Percentiles rank a stretch among this genome's conserved stretches.
These are phyloP conservation scores for Albula glossodonta DNA, from an alignment of 2,113 vertebrate genomes.

Conservation along the genomic window DNA sequence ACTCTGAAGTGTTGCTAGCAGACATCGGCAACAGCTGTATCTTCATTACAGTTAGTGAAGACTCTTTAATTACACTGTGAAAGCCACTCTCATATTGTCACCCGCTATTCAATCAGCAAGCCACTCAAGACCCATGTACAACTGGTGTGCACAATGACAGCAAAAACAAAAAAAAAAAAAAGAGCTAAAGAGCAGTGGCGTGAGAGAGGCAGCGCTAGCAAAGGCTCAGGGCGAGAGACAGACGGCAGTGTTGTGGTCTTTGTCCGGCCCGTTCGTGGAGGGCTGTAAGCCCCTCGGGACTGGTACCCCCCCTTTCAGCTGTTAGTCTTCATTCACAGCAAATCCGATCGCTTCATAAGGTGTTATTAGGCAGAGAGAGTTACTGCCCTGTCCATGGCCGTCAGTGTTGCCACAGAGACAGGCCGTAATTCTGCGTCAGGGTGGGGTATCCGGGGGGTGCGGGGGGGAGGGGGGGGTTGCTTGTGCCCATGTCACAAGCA, in stretches of 20 bases:
- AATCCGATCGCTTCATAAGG: conserved; percentile 26
- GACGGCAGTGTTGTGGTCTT: no score
- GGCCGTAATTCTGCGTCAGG: conserved; percentile 22
- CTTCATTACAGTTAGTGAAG: background rate
- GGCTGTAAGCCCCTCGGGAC: conserved; percentile 14
- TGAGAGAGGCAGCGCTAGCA: background rate
- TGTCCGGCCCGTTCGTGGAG: no score
- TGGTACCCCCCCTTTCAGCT: background rate
- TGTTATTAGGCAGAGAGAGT: conserved; percentile 30
- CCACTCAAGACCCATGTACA: background rate
- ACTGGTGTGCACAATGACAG: background rate
- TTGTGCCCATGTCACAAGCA: no score
- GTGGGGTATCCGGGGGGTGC: background rate
- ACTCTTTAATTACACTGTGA: background rate
- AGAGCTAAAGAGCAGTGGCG: background rate
- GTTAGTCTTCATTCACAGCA: conserved; percentile 29
- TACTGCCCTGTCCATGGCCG: conserved; percentile 23
- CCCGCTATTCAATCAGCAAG: background rate
- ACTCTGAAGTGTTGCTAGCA: background rate
- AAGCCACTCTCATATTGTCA: background rate
- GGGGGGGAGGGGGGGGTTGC: background rate
- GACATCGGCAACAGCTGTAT: no score
- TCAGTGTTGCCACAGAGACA: conserved; percentile 11
- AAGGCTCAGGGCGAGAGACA: no score
- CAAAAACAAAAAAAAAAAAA: background rate